Evolutionary conservation across 2,888 invertebrate species (phyloP), one percentile per base, ranked within the genome.

Genomic region (Cephus sareptanus): DNA sequence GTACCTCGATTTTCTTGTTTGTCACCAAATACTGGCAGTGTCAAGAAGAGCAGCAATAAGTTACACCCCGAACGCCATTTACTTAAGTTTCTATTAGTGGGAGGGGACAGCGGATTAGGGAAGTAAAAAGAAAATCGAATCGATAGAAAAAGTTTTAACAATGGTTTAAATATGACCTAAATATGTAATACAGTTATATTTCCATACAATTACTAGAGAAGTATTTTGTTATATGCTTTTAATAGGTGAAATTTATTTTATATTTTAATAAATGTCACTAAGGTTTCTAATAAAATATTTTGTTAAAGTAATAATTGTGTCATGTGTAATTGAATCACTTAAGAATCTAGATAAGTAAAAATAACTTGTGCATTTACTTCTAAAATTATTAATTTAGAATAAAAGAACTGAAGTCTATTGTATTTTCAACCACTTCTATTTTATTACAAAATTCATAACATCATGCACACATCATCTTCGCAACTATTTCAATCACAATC

Each of bases 381-480:
- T 56, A 56, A 56, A 56, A 56, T 23, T 56, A 56, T 23, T 56
- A 9, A 6, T 56, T 56, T 56, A 9, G 23, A 56, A 23, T 40
- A 56, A 56, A 56, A 56, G 23, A 56, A 23, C 6, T 56, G 9
- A 56, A 56, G 56, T 56, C 56, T 56, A 56, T 56, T 9, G 56
- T 56, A 23, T 23, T 23, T 56, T 23, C 2, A 56, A 56, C 23
- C 23, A 23, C 23, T 71, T 70, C 40, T 73, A 80, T 83, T 86
- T 87, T 86, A 85, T 86, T 87, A 87, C 35, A 85, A 85, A 86
- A 86, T 79, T 84, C 81, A 83, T 70, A 79, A 75, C 73, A 85
- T 82, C 83, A 84, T 82, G 79, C 87, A 84, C 83, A 83, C 82
- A 81, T 76, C 81, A 82, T 69, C 81, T 81, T 81, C 80, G 79